These are phyloP conservation scores for Pogonognathellus flavescens DNA, from an alignment of 1,140 invertebrate species.

Conservation along the genomic window DNA sequence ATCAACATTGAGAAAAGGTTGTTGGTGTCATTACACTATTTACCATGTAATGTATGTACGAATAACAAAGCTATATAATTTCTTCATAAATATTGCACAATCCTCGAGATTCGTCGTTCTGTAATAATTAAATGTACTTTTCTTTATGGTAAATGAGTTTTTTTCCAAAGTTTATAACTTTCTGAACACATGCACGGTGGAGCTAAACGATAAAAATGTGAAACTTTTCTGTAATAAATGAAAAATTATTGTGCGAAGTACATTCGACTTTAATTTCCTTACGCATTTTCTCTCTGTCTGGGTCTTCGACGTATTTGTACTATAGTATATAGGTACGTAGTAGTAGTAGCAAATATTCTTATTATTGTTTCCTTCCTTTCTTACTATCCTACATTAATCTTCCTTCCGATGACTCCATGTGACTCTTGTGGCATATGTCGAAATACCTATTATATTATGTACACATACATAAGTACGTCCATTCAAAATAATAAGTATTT, in stretches of 20 bases:
- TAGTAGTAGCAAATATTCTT: not conserved
- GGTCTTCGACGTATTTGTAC: not conserved
- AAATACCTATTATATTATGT: too few relatives aligned
- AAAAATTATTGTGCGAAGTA: conserved; percentile 25
- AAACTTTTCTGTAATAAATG: not conserved
- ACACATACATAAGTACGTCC: too few relatives aligned
- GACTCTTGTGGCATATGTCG: not conserved
- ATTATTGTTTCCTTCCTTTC: conserved; percentile 31
- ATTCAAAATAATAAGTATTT: too few relatives aligned
- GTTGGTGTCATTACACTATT: too few relatives aligned
- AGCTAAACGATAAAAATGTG: not conserved
- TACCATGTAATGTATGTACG: too few relatives aligned
- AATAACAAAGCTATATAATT: too few relatives aligned
- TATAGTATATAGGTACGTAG: not conserved
- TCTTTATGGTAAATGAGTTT: too few relatives aligned
- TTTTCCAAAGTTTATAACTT: not conserved
- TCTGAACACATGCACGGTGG: not conserved
- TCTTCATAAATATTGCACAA: too few relatives aligned
- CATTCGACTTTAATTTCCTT: conserved; percentile 22
- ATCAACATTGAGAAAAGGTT: too few relatives aligned
- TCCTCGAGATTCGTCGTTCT: too few relatives aligned
- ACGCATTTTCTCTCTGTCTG: conserved; percentile 43
- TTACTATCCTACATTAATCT: conserved; percentile 37
- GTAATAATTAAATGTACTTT: too few relatives aligned
- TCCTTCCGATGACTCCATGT: conserved; percentile 29